phyloP scores from a whole-genome alignment of 2,888 invertebrate species.

The Graphium colonna region DNA sequence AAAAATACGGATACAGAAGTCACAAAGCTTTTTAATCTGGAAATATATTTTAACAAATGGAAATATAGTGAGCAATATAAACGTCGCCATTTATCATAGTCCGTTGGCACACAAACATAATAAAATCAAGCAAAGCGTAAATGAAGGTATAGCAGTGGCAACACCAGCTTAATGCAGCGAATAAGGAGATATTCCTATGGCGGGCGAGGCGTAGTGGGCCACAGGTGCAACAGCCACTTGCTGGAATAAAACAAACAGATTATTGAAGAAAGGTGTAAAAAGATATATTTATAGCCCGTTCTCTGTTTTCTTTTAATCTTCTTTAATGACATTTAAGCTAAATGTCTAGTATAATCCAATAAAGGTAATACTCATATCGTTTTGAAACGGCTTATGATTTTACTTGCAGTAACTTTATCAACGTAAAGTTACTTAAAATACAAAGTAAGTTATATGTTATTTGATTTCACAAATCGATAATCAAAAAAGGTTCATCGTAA shows the following conservation, averaged over 20 bases:
- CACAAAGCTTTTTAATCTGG: neutral
- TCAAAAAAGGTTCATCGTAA: no score
- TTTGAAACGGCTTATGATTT: no score
- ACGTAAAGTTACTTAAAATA: no score
- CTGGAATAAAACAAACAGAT: conserved; percentile 18
- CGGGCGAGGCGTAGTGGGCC: conserved; percentile 60
- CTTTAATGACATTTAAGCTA: no score
- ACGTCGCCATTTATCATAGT: neutral
- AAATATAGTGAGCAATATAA: neutral
- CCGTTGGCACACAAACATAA: conserved; percentile 1
- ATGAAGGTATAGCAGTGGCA: neutral
- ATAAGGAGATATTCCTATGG: conserved; percentile 58
- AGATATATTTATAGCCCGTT: no score
- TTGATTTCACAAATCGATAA: no score
- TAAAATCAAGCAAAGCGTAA: conserved; percentile 1
- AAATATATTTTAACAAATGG: neutral
- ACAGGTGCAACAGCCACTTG: conserved; percentile 43
- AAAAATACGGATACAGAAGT: neutral
- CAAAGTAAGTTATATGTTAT: no score
- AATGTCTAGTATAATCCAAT: no score
- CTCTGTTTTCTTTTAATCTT: no score
- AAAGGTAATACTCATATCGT: no score
- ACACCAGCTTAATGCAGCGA: conserved; percentile 32
- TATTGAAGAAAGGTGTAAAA: no score
- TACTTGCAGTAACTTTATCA: no score